A percentile compares a stretch with the other conserved stretches of the same genome.
Conservation (phyloP, 2,113 vertebrate genomes). For the Tauraco erythrolophus region DNA sequence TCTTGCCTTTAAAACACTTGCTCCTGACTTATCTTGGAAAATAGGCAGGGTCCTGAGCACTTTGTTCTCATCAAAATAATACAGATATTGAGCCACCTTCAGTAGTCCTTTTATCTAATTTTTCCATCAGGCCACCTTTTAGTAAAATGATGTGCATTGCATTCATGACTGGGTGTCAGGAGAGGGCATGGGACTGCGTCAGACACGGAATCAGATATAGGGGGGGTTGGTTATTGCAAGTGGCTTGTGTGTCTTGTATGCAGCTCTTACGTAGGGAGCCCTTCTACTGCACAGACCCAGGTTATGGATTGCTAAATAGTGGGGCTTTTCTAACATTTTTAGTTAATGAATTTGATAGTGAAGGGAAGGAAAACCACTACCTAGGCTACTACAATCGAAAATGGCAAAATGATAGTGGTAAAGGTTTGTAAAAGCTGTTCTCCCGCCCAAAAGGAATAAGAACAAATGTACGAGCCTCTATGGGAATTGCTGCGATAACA, state of each 20-base stretch:
- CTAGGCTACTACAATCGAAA: constrained; percentile 2
- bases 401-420: neutral
- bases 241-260: neutral
- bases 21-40: neutral
- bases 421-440: constrained; percentile 22
- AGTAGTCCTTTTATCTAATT: neutral
- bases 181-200: neutral
- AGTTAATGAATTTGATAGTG: constrained; percentile 6
- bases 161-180: neutral
- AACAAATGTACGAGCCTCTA: neutral
- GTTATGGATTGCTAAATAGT: neutral
- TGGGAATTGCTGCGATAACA: constrained; percentile 9
- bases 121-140: neutral
- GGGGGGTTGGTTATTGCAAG: neutral
- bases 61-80: constrained; percentile 7
- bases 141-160: neutral
- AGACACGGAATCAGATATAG: neutral
- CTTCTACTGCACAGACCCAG: neutral
- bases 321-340: neutral
- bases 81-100: neutral
- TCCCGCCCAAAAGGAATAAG: neutral
- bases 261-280: neutral
- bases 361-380: neutral
- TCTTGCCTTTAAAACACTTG: constrained; percentile 17
- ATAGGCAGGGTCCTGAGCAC: neutral